phyloP scores from a whole-genome alignment of 1,140 invertebrate species.

The Danaus plexippus region DNA sequence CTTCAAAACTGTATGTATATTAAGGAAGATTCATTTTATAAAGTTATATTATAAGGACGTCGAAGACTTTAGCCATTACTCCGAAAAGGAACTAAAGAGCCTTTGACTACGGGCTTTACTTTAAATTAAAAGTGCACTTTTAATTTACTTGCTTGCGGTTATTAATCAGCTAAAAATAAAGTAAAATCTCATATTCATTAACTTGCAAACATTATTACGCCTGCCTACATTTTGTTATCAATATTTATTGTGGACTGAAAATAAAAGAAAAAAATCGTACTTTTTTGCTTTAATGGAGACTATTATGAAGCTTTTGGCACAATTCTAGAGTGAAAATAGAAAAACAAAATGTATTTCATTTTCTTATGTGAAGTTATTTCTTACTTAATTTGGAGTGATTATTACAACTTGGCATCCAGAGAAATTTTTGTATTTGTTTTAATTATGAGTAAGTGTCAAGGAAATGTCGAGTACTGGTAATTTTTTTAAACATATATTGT shows the following conservation, averaged over 20 bases:
- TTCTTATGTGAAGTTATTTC: not conserved
- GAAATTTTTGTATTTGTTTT: too few relatives aligned
- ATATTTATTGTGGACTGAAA: too few relatives aligned
- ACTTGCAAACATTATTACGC: too few relatives aligned
- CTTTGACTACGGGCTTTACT: conserved; percentile 13
- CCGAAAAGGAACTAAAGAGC: conserved; percentile 27
- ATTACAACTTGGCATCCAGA: too few relatives aligned
- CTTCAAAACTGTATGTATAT: conserved; percentile 2
- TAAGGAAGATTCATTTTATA: conserved; percentile 1
- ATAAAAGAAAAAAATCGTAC: too few relatives aligned
- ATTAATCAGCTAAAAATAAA: too few relatives aligned
- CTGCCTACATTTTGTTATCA: too few relatives aligned
- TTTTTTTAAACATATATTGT: too few relatives aligned
- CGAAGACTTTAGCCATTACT: not conserved
- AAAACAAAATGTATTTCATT: conserved; percentile 3
- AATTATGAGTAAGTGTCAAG: conserved; percentile 1
- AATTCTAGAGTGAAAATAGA: conserved; percentile 12
- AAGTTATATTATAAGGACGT: conserved; percentile 1
- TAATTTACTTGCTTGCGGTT: too few relatives aligned
- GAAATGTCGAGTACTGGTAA: not conserved
- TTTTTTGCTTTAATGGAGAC: too few relatives aligned
- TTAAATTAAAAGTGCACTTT: conserved; percentile 17
- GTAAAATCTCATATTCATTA: too few relatives aligned
- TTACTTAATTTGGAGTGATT: not conserved
- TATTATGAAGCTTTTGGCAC: not conserved